phyloP scores from a whole-genome alignment of 2,797 vertebrate genomes.

The Cyprinella venusta region DNA sequence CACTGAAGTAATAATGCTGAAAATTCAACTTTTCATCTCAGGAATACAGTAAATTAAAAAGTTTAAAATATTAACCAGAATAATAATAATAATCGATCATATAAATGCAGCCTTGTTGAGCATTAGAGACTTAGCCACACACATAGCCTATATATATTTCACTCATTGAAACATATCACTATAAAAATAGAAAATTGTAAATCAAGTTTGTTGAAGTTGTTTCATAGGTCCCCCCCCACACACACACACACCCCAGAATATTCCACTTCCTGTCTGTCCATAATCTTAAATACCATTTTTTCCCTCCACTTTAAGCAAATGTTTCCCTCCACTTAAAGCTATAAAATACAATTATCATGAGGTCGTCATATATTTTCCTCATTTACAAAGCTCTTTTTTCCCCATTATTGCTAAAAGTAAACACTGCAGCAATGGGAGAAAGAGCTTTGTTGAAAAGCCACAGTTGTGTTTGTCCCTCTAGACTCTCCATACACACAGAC shows the following conservation, averaged over 20 bases:
- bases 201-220: no score
- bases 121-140: no score
- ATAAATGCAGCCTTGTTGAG: no score
- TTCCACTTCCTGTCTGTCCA: slow-evolving; percentile 11
- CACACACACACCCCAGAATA: background rate
- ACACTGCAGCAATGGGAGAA: background rate
- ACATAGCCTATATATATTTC: no score
- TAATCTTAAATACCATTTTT: slow-evolving; percentile 16
- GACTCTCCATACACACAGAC: slow-evolving; percentile 43
- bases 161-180: no score
- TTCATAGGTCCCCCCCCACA: no score
- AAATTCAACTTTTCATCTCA: no score
- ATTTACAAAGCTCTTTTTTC: slow-evolving; percentile 19
- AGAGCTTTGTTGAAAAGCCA: slow-evolving; percentile 35
- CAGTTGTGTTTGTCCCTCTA: slow-evolving; percentile 49
- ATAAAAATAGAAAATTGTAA: no score
- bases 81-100: no score
- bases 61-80: no score
- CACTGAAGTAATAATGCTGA: no score
- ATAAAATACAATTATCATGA: slow-evolving; percentile 20
- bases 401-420: slow-evolving; percentile 5
- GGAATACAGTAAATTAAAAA: no score
- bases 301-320: slow-evolving; percentile 4
- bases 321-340: background rate
- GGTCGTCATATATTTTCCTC: background rate